Base-by-base conservation (phyloP, 2,113 vertebrate genomes). In the Hemiscyllium ocellatum region DNA sequence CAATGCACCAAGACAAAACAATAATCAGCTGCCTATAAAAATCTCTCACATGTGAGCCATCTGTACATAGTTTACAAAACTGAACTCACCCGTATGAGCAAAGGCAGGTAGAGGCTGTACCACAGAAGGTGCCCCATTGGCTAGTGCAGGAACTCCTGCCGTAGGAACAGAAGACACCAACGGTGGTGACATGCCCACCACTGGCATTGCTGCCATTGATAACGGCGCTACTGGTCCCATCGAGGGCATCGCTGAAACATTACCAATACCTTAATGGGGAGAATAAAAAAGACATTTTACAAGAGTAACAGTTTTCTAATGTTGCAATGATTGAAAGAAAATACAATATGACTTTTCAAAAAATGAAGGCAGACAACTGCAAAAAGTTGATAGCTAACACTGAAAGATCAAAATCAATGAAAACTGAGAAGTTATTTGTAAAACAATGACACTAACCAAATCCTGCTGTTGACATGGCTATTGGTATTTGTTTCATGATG, bases 141-240 rank as follows among this genome's bases (percentile, higher is more conserved):
- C 98, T 96, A 99, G 97, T 69, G 99, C 98, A 95, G 98, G 98
- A 96, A 98, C 98, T 83, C 98, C 97, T 96, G 98, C 96, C 56
- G 98, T 97, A 29, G 98, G 98, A 85, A 98, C 98, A 4, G 99
- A 98, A 6, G 98, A 98, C 89, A 99, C 98, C 91, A 99, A 97
- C 0, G 99, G 98, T 29, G 99, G 99, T 70, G 99, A 99, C 97
- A 99, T 98, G 76, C 99, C 99, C 29, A 99, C 98, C 29, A 98
- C 98, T 0, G 99, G 98, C 85, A 99, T 98, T 95, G 99, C 97
- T 22, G 98, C 98, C 96, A 99, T 98, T 96, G 99, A 98, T 97
- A 99, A 98, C 0, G 98, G 98, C 96, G 99, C 98, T 96, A 99
- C 98, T 3, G 96, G 97, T 95, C 97, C 97, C 42, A 99, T 98